Evolutionary conservation across 2,888 invertebrate species (phyloP), one percentile per base, ranked within the genome.

Genomic region (Esperia sulphurella): DNA sequence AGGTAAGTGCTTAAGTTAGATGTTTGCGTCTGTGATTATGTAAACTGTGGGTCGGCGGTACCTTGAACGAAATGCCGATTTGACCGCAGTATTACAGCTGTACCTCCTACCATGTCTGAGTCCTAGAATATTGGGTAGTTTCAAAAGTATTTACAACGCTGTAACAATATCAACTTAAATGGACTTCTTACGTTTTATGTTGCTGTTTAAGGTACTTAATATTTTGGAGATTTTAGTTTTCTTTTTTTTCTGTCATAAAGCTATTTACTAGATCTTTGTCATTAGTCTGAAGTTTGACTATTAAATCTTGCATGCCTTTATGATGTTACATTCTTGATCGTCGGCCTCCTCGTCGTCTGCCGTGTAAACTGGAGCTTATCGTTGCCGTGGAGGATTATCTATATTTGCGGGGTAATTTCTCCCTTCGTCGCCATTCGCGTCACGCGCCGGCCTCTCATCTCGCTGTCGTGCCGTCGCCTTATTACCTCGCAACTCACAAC

Each of bases 391-490:
- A 72, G 79, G 82, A 81, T 86, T 80, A 83, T 75, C 72, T 69
- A 67, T 69, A 73, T 75, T 76, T 75, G 74, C 62, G 68, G 66
- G n/a, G 65, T 65, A 66, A 70, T 71, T 70, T 62, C 55, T 52
- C 51, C 53, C 51, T 59, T 57, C 64, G 64, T 55, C 47, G 53
- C 49, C 54, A 87, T 83, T 84, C 82, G 58, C 59, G 57, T 79
- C 88, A 87, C 88, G 88, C 85, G 71, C 62, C 63, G 61, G 71
- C 67, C 75, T 78, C 78, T 83, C 83, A 78, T 83, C 82, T 80
- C 72, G 71, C 70, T 73, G 41, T 40, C 79, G 78, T 74, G 70
- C 70, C 78, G 73, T 68, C 78, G 70, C 71, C 77, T 81, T 84
- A 84, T 85, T 84, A 84, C 82, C 47, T 47, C 47, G 33, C 39